A percentile compares a stretch with the other conserved stretches of the same genome.
These are phyloP conservation scores for Xenotilapia flavipinnis DNA, from an alignment of 2,113 vertebrate genomes.

Conservation along the genomic window DNA sequence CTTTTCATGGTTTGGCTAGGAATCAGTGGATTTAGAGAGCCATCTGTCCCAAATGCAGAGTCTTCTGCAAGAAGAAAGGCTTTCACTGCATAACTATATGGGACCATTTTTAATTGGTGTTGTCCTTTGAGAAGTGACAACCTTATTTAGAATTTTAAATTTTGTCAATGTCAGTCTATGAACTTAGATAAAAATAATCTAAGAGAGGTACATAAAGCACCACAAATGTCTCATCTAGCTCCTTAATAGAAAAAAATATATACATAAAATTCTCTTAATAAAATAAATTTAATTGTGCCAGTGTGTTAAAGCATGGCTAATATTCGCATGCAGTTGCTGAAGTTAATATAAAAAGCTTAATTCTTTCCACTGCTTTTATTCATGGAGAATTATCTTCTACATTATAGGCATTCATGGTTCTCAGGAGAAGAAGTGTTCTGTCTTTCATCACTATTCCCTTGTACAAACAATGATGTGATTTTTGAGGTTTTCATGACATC, in stretches of 20 bases:
- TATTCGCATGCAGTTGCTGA: accelerated
- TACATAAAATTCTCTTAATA: background rate
- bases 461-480: background rate
- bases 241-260: background rate
- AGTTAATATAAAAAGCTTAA: background rate
- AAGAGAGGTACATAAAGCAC: background rate
- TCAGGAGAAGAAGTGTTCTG: background rate
- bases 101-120: background rate
- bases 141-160: background rate
- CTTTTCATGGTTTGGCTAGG: constrained; percentile 5
- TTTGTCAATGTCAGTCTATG: background rate
- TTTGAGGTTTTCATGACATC: background rate
- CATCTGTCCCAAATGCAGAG: constrained; percentile 19
- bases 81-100: background rate
- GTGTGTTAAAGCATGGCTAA: background rate
- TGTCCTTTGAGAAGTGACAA: background rate
- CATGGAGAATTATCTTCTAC: background rate
- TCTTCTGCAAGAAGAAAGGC: background rate
- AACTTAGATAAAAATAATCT: background rate
- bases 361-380: background rate
- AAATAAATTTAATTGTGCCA: background rate
- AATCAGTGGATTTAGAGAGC: background rate
- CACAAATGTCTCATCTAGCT: background rate
- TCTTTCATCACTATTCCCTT: background rate
- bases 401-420: background rate